Evolutionary conservation across 2,888 invertebrate species (phyloP).

Genomic region (Volucella bombylans): DNA sequence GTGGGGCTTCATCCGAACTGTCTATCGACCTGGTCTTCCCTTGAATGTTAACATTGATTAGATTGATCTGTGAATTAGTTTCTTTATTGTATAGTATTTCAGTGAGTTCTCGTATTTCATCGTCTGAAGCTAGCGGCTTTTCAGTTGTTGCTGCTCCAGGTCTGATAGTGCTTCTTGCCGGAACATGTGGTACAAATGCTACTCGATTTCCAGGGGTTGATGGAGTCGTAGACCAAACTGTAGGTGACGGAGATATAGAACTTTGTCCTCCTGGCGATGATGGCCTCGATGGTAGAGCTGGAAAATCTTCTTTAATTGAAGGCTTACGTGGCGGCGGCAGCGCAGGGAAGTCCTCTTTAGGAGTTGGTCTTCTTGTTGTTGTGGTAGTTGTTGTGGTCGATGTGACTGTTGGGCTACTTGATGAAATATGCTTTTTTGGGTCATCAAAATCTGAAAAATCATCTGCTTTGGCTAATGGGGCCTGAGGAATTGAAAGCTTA

Average conservation of each 20-base stretch:
- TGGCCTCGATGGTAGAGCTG: constrained; percentile 57
- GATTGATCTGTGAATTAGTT: constrained; percentile 88
- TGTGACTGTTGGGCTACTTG: background rate
- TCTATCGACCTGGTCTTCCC: constrained; percentile 88
- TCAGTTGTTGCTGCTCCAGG: constrained; percentile 79
- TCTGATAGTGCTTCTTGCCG: constrained; percentile 75
- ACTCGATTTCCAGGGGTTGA: constrained; percentile 74
- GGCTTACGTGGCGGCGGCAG: constrained; percentile 76
- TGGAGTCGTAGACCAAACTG: constrained; percentile 75
- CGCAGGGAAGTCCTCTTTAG: constrained; percentile 78
- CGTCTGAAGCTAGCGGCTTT: constrained; percentile 85
- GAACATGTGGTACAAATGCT: constrained; percentile 78
- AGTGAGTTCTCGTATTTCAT: constrained; percentile 87
- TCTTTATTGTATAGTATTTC: constrained; percentile 89
- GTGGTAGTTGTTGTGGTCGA: constrained; percentile 57
- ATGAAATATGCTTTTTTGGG: constrained; percentile 10
- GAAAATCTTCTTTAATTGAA: constrained; percentile 75
- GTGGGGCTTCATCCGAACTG: constrained; percentile 87
- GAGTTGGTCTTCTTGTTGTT: constrained; percentile 55
- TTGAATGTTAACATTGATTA: constrained; percentile 89
- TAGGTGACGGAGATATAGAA: constrained; percentile 67
- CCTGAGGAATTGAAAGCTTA: constrained; percentile 48
- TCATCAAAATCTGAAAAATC: constrained; percentile 48
- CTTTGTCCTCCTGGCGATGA: constrained; percentile 45
- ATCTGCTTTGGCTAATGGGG: constrained; percentile 46